Base-by-base conservation (phyloP, 2,888 invertebrate species). In the Onchidella celtica region DNA sequence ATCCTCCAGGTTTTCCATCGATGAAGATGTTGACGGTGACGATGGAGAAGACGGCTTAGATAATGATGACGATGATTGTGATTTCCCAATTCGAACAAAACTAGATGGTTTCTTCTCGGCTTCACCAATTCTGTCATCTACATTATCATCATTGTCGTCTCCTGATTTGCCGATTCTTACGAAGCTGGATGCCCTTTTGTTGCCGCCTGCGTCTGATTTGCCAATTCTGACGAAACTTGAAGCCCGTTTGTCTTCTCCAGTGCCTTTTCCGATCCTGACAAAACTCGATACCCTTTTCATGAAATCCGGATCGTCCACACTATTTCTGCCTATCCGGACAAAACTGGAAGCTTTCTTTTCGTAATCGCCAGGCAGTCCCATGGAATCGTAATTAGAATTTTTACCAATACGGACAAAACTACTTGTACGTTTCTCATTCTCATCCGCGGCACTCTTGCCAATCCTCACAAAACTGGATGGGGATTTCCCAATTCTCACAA, bases 31-130 rank as follows among this genome's bases (percentile, higher is more conserved):
- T 24, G 11, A 4, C 4, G 36, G 0, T 2, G 27, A 21, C 3
- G 36, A 14, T n/a, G 21, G 9, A 6, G 79, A 38, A 0, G 59
- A 32, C 21, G 21, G 24, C 21, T 73, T 32, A 3, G 17, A n/a
- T 17, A 59, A 73, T 21, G 40, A 21, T 17, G 63, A 47, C 29
- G 40, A n/a, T 1, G 4, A 27, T 34, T 11, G 14, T 17, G 74
- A 57, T 57, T 85, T 86, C 11, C 86, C 86, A 27, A 86, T 86
- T 14, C 86, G 73, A 29, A 86, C 81, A 75, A 86, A 86, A 65
- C 76, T 76, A 32, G 83, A 81, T 32, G 78, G 36, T 17, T 83
- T 73, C 70, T 85, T 85, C 29, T 85, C 81, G 1, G 2, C 27
- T 57, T 79, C 40, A 6, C 21, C n/a, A 4, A n/a, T 24, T n/a